Conservation (phyloP, 2,888 invertebrate species). For the Orthosia incerta region DNA sequence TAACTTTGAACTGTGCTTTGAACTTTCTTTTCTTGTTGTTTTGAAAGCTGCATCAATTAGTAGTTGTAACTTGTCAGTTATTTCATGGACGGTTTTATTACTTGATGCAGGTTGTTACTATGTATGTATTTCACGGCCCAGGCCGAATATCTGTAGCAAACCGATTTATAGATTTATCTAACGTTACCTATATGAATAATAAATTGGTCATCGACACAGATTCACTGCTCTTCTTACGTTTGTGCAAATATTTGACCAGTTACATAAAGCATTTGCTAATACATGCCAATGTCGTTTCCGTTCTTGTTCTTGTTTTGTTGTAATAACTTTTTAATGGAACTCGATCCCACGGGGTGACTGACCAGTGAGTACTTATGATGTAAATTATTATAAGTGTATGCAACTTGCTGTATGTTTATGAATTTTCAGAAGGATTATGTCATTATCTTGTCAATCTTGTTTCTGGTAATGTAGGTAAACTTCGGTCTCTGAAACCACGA, state of each 20-base stretch:
- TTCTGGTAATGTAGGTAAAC: not conserved
- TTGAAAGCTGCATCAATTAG: not conserved
- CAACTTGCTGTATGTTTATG: constrained; percentile 4
- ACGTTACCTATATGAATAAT: constrained; percentile 35
- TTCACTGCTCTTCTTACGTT: constrained; percentile 42
- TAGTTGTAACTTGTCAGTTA: not conserved
- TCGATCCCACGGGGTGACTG: constrained; percentile 51
- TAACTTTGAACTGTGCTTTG: constrained; percentile 29
- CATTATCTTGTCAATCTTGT: not conserved
- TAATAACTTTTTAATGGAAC: constrained; percentile 51
- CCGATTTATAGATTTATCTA: constrained; percentile 10
- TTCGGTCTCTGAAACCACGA: not conserved
- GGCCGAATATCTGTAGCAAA: not conserved
- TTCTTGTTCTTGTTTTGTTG: constrained; percentile 38
- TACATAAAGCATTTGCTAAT: constrained; percentile 57
- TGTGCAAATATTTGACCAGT: constrained; percentile 57
- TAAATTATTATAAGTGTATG: constrained; percentile 5
- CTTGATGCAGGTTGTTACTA: too few relatives aligned
- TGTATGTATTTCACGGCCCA: not conserved
- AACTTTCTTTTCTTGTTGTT: constrained; percentile 10
- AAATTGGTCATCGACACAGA: constrained; percentile 40
- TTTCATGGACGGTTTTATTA: not conserved
- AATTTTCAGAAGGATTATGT: not conserved
- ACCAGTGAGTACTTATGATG: constrained; percentile 17
- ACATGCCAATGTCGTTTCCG: constrained; percentile 50